Percentiles rank a stretch among this genome's conserved stretches.
Evolutionary conservation across 1,140 invertebrate genomes (phyloP).

Genomic region (Drosophila azteca): DNA sequence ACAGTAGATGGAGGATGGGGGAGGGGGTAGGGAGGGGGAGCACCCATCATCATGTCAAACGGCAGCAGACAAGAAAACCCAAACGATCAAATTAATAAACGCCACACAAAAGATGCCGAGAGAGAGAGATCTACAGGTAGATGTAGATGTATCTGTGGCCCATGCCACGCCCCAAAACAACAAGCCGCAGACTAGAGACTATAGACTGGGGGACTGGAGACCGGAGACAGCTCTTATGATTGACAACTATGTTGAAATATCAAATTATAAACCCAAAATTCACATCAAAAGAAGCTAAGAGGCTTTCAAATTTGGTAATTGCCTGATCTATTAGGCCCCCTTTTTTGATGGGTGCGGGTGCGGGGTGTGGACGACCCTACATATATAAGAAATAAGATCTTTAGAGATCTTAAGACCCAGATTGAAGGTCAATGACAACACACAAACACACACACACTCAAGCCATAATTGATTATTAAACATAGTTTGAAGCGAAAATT

Average conservation of each 20-base stretch:
- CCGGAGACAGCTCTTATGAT: conserved; percentile 41
- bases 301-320: conserved; percentile 78
- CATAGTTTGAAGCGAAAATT: conserved; percentile 2
- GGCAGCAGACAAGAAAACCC: conserved; percentile 61
- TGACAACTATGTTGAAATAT: conserved; percentile 83
- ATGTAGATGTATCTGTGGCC: conserved; percentile 26
- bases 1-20: conserved; percentile 41
- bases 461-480: conserved; percentile 77
- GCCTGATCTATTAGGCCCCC: conserved; percentile 66
- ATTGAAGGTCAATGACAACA: conserved; percentile 79
- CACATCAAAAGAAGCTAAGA: conserved; percentile 68
- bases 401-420: conserved; percentile 40
- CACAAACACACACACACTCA: conserved; percentile 11
- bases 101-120: conserved; percentile 44
- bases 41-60: conserved; percentile 73
- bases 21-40: conserved; percentile 20
- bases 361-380: conserved; percentile 44
- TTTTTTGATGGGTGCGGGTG: conserved; percentile 47
- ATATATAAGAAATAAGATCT: background rate
- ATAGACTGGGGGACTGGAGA: no score
- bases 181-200: conserved; percentile 5
- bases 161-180: conserved; percentile 50
- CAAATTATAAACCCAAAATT: conserved; percentile 78
- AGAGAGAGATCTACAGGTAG: conserved; percentile 1
- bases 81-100: conserved; percentile 64